Conservation (phyloP, 2,113 vertebrate species). For the Eulemur macaco region DNA sequence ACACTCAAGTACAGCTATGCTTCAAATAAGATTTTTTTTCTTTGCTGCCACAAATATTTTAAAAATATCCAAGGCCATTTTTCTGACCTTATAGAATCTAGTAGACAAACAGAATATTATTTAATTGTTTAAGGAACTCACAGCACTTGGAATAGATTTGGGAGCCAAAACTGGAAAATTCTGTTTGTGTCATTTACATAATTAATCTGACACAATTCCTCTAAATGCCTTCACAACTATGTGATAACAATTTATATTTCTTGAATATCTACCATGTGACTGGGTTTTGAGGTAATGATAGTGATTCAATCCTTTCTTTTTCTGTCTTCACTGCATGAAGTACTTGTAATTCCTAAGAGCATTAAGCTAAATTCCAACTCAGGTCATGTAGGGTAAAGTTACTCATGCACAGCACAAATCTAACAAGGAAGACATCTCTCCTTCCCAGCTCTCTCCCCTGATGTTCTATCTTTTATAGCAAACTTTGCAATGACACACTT, state of each 20-base stretch:
- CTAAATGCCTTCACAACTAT: background rate
- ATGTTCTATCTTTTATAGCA: background rate
- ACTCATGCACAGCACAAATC: background rate
- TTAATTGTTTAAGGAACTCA: background rate
- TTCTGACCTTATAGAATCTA: background rate
- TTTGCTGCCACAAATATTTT: background rate
- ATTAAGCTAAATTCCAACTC: background rate
- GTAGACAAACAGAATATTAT: background rate
- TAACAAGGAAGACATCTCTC: background rate
- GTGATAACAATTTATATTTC: constrained; percentile 1
- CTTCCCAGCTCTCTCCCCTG: fast-evolving
- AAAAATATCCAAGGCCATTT: constrained; percentile 26
- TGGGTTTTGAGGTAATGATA: background rate
- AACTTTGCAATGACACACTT: background rate
- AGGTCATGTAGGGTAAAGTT: background rate
- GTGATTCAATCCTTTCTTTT: background rate
- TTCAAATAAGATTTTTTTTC: background rate
- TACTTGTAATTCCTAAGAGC: background rate
- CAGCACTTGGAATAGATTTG: background rate
- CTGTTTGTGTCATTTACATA: background rate
- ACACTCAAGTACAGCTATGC: background rate
- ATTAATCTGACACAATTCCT: background rate
- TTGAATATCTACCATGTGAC: background rate
- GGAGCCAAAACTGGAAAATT: background rate
- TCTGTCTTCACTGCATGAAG: background rate